Evolutionary conservation across 2,888 invertebrate genomes (phyloP).

Genomic region (Melanophora roralis): DNA sequence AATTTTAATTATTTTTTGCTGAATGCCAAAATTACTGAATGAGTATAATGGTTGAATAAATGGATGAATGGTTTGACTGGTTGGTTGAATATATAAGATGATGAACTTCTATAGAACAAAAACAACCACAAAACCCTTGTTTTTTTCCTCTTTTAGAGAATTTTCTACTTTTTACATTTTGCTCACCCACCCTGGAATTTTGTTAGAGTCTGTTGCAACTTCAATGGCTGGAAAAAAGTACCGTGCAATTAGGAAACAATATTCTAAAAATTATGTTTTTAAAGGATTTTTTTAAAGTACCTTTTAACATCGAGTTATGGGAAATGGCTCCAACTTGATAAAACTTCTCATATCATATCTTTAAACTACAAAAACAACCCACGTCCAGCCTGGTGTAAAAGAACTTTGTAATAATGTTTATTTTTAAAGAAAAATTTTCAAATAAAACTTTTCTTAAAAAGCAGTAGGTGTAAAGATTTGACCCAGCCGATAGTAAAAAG

Average conservation of each 20-base stretch:
- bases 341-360: no score
- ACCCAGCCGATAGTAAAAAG: no score
- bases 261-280: no score
- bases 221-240: constrained; percentile 38
- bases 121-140: constrained; percentile 56
- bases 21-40: constrained; percentile 44
- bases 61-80: constrained; percentile 50
- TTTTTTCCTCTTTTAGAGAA: constrained; percentile 23
- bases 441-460: no score
- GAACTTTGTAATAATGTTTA: no score
- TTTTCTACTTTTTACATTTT: constrained; percentile 22
- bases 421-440: no score
- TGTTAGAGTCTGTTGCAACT: constrained; percentile 49
- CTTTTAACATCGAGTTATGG: no score
- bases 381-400: no score
- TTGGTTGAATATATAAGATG: constrained; percentile 59
- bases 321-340: no score
- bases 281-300: no score
- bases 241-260: neutral
- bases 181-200: constrained; percentile 9
- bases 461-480: no score
- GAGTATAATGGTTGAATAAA: constrained; percentile 51
- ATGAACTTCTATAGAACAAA: constrained; percentile 58
- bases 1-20: constrained; percentile 19
- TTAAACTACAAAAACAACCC: no score